Conservation (phyloP, 2,888 invertebrate genomes). For the Therioaphis trifolii region DNA sequence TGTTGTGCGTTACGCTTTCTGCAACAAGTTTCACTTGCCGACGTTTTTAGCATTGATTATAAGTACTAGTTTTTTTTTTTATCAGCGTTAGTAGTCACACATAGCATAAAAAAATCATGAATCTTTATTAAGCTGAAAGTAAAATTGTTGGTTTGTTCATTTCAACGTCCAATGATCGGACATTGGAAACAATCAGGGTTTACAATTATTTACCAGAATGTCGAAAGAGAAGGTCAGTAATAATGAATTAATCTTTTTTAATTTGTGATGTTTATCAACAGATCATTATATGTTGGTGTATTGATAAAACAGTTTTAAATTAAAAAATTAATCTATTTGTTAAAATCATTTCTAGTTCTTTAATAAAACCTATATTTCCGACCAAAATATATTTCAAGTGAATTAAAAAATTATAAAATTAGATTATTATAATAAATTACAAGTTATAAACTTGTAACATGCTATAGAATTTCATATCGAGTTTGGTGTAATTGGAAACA, state of each 20-base stretch:
- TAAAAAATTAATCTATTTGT: too few relatives aligned
- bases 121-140: slow-evolving; percentile 11
- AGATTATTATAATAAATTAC: too few relatives aligned
- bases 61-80: neutral
- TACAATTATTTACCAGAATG: neutral
- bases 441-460: too few relatives aligned
- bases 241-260: neutral
- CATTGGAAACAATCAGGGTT: neutral
- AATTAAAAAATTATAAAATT: too few relatives aligned
- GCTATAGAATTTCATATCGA: too few relatives aligned
- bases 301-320: too few relatives aligned
- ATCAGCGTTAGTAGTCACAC: neutral
- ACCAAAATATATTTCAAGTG: too few relatives aligned
- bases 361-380: too few relatives aligned
- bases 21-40: slow-evolving; percentile 15
- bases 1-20: slow-evolving; percentile 49
- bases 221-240: slow-evolving; percentile 6
- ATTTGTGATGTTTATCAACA: too few relatives aligned
- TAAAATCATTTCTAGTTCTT: too few relatives aligned
- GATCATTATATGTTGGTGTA: too few relatives aligned
- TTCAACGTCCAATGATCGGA: neutral
- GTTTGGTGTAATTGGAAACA: too few relatives aligned
- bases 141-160: neutral
- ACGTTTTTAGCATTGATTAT: neutral
- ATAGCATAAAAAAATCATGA: neutral